Conservation (phyloP, 2,888 invertebrate genomes). For the Pandemis heparana region DNA sequence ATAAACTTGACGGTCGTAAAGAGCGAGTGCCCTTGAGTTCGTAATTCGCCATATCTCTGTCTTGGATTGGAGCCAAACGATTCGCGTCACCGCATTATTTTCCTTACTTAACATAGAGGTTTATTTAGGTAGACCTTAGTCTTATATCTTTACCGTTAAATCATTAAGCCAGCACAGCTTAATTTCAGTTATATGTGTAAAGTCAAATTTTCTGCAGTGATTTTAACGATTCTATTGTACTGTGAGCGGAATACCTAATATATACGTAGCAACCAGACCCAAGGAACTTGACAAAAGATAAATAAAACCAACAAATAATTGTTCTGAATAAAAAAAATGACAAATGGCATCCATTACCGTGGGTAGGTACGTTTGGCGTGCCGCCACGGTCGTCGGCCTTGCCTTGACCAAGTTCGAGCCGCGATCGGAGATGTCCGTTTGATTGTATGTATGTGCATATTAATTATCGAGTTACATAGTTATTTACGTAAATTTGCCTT, state of each 20-base stretch:
- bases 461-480: conserved; percentile 60
- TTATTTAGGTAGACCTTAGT: conserved; percentile 48
- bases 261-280: too few relatives aligned
- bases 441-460: conserved; percentile 63
- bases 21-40: conserved; percentile 71
- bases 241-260: neutral
- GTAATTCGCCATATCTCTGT: conserved; percentile 59
- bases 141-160: conserved; percentile 41
- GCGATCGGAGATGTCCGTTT: conserved; percentile 64
- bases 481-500: conserved; percentile 59
- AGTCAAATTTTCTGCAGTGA: too few relatives aligned
- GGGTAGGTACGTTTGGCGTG: conserved; percentile 70
- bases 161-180: too few relatives aligned
- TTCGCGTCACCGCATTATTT: conserved; percentile 68
- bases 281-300: neutral
- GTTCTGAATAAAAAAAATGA: conserved; percentile 72
- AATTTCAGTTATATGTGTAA: too few relatives aligned
- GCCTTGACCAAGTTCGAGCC: conserved; percentile 80
- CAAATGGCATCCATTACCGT: conserved; percentile 68
- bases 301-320: conserved; percentile 57
- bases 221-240: neutral
- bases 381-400: conserved; percentile 77
- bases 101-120: conserved; percentile 55
- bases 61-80: conserved; percentile 71
- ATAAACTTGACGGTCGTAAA: conserved; percentile 59